A percentile compares a stretch with the other conserved stretches of the same genome.
phyloP scores from a whole-genome alignment of 1,140 invertebrate genomes.

The fruit fly (Drosophila melanogaster) region DNA sequence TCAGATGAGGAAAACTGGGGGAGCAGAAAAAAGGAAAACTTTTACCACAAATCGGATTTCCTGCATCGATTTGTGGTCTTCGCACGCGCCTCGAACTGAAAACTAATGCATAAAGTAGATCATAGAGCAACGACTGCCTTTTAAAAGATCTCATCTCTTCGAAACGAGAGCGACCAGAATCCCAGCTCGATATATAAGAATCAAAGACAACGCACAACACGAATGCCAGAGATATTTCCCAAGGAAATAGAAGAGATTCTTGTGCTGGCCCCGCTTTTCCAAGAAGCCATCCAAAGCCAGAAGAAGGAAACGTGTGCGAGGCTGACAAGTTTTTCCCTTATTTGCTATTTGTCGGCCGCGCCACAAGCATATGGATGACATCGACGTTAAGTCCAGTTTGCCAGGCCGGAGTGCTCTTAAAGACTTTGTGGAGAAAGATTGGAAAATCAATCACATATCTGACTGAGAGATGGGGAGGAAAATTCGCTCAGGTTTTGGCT shows the following conservation, averaged over 20 bases:
- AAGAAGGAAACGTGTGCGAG: conserved; percentile 50
- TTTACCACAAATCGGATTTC: conserved; percentile 79
- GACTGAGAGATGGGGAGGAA: neutral
- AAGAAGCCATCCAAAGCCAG: conserved; percentile 47
- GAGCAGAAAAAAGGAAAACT: conserved; percentile 52
- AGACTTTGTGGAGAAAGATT: conserved; percentile 40
- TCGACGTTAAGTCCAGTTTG: conserved; percentile 17
- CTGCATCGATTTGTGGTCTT: conserved; percentile 66
- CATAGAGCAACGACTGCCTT: conserved; percentile 41
- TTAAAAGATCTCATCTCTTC: conserved; percentile 15
- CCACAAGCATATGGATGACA: conserved; percentile 38
- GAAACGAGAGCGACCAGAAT: conserved; percentile 62
- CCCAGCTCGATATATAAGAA: conserved; percentile 33
- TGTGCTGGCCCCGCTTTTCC: conserved; percentile 49
- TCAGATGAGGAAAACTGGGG: conserved; percentile 15
- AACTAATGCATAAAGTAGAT: conserved; percentile 50
- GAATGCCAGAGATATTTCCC: conserved; percentile 79
- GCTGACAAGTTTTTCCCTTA: conserved; percentile 74
- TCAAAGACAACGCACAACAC: conserved; percentile 34
- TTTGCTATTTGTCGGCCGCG: conserved; percentile 41
- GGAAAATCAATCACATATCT: conserved; percentile 56
- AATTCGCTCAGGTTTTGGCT: neutral
- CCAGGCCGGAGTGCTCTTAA: neutral
- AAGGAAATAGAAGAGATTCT: conserved; percentile 80
- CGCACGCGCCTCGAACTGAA: conserved; percentile 35